phyloP scores from a whole-genome alignment of 1,140 invertebrate genomes.

The Solen grandis region DNA sequence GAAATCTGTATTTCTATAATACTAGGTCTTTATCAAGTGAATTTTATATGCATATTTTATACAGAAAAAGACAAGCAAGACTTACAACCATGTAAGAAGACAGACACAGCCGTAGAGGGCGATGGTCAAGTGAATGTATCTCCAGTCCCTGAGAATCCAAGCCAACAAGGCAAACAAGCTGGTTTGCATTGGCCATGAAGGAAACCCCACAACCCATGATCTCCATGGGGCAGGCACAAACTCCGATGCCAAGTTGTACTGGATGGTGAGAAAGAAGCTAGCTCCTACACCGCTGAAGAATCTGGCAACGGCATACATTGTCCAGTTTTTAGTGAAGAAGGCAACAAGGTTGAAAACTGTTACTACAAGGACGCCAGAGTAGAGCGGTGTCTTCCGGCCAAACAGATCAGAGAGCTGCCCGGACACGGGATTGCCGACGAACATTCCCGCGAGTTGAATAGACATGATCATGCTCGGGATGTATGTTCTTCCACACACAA shows the following conservation, averaged over 20 bases:
- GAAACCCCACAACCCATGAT: slow-evolving; percentile 25
- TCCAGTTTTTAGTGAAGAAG: slow-evolving; percentile 47
- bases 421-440: slow-evolving; percentile 43
- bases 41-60: neutral
- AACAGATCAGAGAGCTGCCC: slow-evolving; percentile 53
- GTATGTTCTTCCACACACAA: slow-evolving; percentile 56
- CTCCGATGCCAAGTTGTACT: slow-evolving; percentile 14
- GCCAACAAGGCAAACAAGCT: slow-evolving; percentile 13
- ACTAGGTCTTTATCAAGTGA: neutral
- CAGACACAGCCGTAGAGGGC: neutral
- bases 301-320: slow-evolving; percentile 49
- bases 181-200: slow-evolving; percentile 37
- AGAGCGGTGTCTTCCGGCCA: slow-evolving; percentile 53
- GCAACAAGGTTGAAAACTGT: slow-evolving; percentile 17
- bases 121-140: slow-evolving; percentile 28
- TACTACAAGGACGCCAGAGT: slow-evolving; percentile 6
- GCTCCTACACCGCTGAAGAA: slow-evolving; percentile 54
- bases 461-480: slow-evolving; percentile 45
- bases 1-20: neutral
- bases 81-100: slow-evolving; percentile 40
- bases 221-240: slow-evolving; percentile 32
- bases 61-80: neutral
- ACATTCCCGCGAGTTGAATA: slow-evolving; percentile 57
- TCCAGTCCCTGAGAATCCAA: slow-evolving; percentile 28
- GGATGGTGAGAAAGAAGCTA: slow-evolving; percentile 20